Percentiles rank a stretch among this genome's conserved stretches.
These are phyloP conservation scores for Cryptosula pallasiana DNA, from an alignment of 2,888 invertebrate species.

Conservation along the genomic window DNA sequence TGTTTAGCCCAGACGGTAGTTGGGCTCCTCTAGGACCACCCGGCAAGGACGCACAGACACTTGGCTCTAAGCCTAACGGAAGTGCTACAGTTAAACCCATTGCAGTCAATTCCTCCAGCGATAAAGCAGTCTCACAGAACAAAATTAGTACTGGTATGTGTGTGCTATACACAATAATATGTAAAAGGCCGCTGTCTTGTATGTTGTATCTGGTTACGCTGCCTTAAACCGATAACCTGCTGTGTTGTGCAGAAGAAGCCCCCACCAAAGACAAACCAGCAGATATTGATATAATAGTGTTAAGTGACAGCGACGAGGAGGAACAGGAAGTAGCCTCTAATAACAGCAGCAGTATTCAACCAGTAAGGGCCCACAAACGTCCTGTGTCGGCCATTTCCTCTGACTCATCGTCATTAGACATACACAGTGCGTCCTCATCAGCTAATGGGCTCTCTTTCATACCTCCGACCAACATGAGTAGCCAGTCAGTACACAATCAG, in stretches of 20 bases:
- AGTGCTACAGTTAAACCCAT: not conserved
- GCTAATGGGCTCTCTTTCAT: not conserved
- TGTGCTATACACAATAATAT: no score
- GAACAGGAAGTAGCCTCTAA: constrained; percentile 30
- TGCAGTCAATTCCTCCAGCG: not conserved
- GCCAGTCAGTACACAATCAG: not conserved
- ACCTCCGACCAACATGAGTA: not conserved
- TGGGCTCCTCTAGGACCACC: constrained; percentile 48
- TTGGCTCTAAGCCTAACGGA: constrained; percentile 34
- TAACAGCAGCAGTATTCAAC: constrained; percentile 23
- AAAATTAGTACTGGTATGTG: not conserved
- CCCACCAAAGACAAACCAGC: constrained; percentile 35
- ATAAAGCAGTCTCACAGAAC: not conserved
- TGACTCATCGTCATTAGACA: constrained; percentile 3
- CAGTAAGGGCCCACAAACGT: not conserved
- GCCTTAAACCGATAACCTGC: no score
- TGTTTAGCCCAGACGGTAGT: constrained; percentile 53
- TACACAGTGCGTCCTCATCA: not conserved
- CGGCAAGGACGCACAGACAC: constrained; percentile 31
- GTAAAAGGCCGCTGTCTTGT: no score
- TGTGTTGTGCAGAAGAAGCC: no score
- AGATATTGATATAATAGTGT: constrained; percentile 45
- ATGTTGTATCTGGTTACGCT: no score
- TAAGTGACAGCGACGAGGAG: constrained; percentile 45
- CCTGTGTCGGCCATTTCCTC: constrained; percentile 16